Evolutionary conservation across 2,888 invertebrate species (phyloP).

Genomic region (Lasius fuliginosus): DNA sequence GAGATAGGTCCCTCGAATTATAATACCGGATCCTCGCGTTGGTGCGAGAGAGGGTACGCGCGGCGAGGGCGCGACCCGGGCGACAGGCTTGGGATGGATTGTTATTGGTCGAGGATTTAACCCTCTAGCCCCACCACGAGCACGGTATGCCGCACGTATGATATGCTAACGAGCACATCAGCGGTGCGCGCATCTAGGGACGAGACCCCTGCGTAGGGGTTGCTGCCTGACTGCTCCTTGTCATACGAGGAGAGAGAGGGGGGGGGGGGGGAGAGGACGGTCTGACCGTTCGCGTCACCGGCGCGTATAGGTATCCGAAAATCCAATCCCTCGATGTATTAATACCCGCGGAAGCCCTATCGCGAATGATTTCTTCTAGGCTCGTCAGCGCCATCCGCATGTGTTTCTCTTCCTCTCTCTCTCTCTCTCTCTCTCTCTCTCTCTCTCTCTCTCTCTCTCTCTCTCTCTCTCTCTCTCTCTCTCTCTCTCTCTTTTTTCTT

Average conservation of each 20-base stretch:
- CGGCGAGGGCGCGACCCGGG: slow-evolving; percentile 62
- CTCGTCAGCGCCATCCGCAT: slow-evolving; percentile 20
- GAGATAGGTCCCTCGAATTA: slow-evolving; percentile 45
- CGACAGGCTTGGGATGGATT: slow-evolving; percentile 78
- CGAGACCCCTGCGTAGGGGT: slow-evolving; percentile 70
- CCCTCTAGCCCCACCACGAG: slow-evolving; percentile 64
- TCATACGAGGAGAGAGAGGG: background rate
- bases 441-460: background rate
- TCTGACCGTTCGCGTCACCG: slow-evolving; percentile 6
- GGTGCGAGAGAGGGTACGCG: slow-evolving; percentile 61
- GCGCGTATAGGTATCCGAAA: slow-evolving; percentile 68
- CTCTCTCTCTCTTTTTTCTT: background rate
- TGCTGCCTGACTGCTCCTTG: slow-evolving; percentile 45
- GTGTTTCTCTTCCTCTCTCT: background rate
- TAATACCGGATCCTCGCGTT: slow-evolving; percentile 50
- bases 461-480: background rate
- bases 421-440: background rate
- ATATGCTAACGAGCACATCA: slow-evolving; percentile 85
- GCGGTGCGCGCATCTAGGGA: slow-evolving; percentile 71
- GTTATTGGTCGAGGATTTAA: slow-evolving; percentile 85
- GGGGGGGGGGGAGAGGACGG: slow-evolving; percentile 23
- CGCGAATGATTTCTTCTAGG: slow-evolving; percentile 66
- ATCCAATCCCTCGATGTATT: slow-evolving; percentile 74
- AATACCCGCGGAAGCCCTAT: slow-evolving; percentile 69
- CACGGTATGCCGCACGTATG: slow-evolving; percentile 38